Base-by-base conservation (phyloP, 2,113 vertebrate species). In the Mesoclemmys tuberculata region DNA sequence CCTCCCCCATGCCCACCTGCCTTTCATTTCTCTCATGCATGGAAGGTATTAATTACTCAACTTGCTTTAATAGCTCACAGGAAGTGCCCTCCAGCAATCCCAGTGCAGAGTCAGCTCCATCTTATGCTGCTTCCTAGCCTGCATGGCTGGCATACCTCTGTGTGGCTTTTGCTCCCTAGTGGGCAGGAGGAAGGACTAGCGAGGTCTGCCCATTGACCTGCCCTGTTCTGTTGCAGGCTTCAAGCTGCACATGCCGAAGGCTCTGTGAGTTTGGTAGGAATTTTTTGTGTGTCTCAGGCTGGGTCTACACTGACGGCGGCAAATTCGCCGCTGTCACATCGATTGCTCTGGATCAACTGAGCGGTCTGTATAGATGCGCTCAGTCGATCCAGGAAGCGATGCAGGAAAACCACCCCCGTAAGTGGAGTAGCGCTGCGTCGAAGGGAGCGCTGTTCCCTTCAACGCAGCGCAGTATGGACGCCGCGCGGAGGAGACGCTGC, bases 11-110 rank as follows among this genome's bases (percentile, higher is more conserved):
- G 38, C 64, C 90, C 89, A 95, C 93, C 92, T 94, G 89, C 91
- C 91, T 88, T 88, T 88, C 27, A 91, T 96, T 94, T 85, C 44
- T 91, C 94, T 95, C 96, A 93, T 87, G 93, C 95, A 6, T 95
- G 96, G 97, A 95, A 95, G 64, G 96, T 92, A 97, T 97, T 94
- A 96, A 97, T 97, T 91, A 94, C 90, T 91, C 88, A 27, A 1
- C 21, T 58, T 41, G 75, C 82, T 56, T 55, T 91, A 93, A 89
- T 89, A 91, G 93, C 95, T 95, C 4, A 16, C 94, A 95, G 96
- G 94, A 97, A 88, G 91, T 92, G 94, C 94, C 97, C 96, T 19
- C 87, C 56, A 68, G 97, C 87, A 0, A 18, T 84, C 27, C 80
- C 1, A 2, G 52, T 1, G 27, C 4, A 0, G 24, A 52, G 82